Percentiles rank a stretch among this genome's conserved stretches.
Evolutionary conservation across 1,140 invertebrate genomes (phyloP).

Genomic region (Neoseiulus cucumeris): DNA sequence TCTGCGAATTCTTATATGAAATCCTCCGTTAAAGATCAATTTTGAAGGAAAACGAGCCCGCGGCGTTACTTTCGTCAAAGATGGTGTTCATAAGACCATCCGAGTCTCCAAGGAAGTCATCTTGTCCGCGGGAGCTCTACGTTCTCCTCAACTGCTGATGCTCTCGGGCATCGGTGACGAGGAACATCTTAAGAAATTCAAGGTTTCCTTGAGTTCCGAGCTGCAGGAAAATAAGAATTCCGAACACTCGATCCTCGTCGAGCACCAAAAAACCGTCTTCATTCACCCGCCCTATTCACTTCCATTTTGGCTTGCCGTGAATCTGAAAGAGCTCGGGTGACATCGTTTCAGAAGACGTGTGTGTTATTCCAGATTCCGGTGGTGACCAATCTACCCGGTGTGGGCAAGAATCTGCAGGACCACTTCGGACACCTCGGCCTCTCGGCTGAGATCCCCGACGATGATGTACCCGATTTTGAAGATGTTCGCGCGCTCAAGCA

Average conservation of each 20-base stretch:
- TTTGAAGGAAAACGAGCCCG: background rate
- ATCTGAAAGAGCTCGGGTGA: too few species aligned
- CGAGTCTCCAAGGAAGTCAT: slow-evolving; percentile 22
- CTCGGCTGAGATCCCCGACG: background rate
- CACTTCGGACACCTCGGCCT: slow-evolving; percentile 20
- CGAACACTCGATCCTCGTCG: too few species aligned
- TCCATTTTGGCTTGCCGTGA: too few species aligned
- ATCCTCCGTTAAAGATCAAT: too few species aligned
- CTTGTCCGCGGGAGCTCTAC: slow-evolving; percentile 53
- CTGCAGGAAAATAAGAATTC: slow-evolving; percentile 24
- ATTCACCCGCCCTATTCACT: too few species aligned
- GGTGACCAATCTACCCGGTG: slow-evolving; percentile 27
- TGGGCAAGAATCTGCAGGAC: slow-evolving; percentile 32
- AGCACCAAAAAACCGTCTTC: too few species aligned
- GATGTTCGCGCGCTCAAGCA: background rate
- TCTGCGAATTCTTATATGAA: too few species aligned
- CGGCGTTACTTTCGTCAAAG: background rate
- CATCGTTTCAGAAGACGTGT: background rate
- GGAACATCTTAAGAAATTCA: slow-evolving; percentile 44
- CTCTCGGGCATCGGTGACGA: slow-evolving; percentile 59
- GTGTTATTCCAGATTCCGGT: slow-evolving; percentile 14
- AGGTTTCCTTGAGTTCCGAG: slow-evolving; percentile 23
- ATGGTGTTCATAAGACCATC: background rate
- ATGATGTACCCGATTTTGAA: background rate
- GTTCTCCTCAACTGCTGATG: slow-evolving; percentile 60